A percentile compares a stretch with the other conserved stretches of the same genome.
Conservation (phyloP, 2,797 vertebrate species). For the Sebastes iracundus region DNA sequence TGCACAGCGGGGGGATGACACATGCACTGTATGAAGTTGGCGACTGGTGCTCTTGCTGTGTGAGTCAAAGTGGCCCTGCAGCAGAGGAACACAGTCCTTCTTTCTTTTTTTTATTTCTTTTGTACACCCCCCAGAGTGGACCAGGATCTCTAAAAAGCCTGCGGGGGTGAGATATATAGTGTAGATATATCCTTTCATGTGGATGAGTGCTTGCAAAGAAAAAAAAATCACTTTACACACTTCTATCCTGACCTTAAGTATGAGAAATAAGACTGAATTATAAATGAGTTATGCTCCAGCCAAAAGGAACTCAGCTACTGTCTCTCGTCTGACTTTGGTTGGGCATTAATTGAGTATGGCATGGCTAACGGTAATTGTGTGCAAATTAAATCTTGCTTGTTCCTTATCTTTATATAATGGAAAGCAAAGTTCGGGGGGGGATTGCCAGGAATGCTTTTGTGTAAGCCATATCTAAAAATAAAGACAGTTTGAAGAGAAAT, state of each 20-base stretch:
- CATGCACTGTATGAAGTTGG: conserved; percentile 62
- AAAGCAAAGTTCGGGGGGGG: conserved; percentile 48
- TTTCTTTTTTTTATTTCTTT: background rate
- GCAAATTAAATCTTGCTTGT: conserved; percentile 56
- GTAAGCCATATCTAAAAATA: conserved; percentile 15
- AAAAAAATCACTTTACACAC: conserved; percentile 35
- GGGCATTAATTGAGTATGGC: conserved; percentile 61
- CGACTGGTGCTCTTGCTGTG: conserved; percentile 41
- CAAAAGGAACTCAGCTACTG: conserved; percentile 30
- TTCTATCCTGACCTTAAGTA: conserved; percentile 60
- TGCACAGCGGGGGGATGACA: conserved; percentile 50
- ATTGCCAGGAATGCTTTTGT: conserved; percentile 6
- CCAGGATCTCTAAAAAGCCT: conserved; percentile 61
- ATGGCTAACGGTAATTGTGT: conserved; percentile 46
- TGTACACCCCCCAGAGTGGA: conserved; percentile 18
- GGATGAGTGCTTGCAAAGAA: conserved; percentile 33
- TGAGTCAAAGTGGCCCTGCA: conserved; percentile 68
- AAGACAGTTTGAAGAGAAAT: conserved; percentile 10
- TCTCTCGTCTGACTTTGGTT: conserved; percentile 52
- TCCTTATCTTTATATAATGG: conserved; percentile 39
- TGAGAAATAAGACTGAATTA: conserved; percentile 71
- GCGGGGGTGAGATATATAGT: conserved; percentile 20
- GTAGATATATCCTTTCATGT: conserved; percentile 47
- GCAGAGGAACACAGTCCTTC: conserved; percentile 31
- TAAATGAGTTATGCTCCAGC: conserved; percentile 67